Base-by-base conservation (phyloP, 2,797 vertebrate species). In the Coracias cyanogaster region DNA sequence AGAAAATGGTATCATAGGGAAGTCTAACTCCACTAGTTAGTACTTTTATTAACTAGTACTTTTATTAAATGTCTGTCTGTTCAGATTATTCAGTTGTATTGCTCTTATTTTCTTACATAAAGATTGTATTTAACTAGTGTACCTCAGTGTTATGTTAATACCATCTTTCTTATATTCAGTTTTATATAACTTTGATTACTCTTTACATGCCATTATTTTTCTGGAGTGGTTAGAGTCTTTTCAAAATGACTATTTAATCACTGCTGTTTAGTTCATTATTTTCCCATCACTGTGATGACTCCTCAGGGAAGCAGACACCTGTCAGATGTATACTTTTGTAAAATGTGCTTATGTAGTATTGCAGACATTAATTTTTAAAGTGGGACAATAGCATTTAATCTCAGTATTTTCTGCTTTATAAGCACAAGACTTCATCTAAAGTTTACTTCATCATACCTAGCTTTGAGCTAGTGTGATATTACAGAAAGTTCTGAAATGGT, bases 221-320 rank as follows among this genome's bases (percentile, higher is more conserved):
- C 65, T 85, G 60, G 20, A 89, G 79, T 62, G 9, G 24, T 81
- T 91, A 61, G 45, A 71, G 26, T 82, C 49, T 74, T 82, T 91
- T 72, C 64, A 94, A 93, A 91, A 95, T 82, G 41, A 65, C 64
- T 80, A 45, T 96, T 95, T 89, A 95, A 95, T 83, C 67, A 61
- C 26, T 83, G 20, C 35, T 94, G 55, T 79, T 85, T 83, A 74
- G 69, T 91, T 96, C 78, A 82, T 93, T 93, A 88, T 67, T 43
- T 83, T 89, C 46, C 7, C 70, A 91, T 74, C 65, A 58, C 9
- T 35, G 12, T 72, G 24, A 72, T 69, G n/a, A 74, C 81, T 94
- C 87, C 85, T 86, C 45, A 55, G 78, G 41, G 78, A 95, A 84
- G 29, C n/a, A 4, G 9, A 52, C 65, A 89, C 29, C 29, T 83